A percentile compares a stretch with the other conserved stretches of the same genome.
phyloP scores from a whole-genome alignment of 2,888 invertebrate genomes.

The Tetragonisca angustula region DNA sequence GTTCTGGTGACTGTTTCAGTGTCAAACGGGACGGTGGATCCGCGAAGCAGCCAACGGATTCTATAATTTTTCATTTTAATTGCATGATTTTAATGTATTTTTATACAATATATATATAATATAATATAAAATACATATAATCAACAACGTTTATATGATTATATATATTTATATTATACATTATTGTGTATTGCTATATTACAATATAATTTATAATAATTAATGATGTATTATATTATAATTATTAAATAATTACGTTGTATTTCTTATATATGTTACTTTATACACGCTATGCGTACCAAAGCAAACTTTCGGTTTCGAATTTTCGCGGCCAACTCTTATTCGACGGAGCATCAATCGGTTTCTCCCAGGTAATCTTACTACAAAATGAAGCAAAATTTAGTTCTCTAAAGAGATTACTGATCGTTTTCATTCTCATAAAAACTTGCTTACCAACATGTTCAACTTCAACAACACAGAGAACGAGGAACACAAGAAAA shows the following conservation, averaged over 20 bases:
- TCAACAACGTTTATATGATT: no score
- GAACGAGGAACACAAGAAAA: background rate
- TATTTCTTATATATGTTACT: background rate
- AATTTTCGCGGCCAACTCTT: conserved; percentile 71
- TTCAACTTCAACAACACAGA: conserved; percentile 13
- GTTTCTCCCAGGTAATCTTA: conserved; percentile 38
- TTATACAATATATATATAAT: no score
- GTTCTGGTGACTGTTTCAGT: conserved; percentile 86
- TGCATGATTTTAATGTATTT: no score
- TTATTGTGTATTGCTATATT: no score
- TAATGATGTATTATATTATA: no score
- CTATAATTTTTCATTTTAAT: conserved; percentile 79
- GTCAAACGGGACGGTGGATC: conserved; percentile 85
- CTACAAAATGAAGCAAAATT: conserved; percentile 28
- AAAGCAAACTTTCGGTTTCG: conserved; percentile 78
- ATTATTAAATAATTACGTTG: no score
- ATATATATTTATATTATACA: no score
- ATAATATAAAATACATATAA: no score
- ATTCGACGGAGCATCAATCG: conserved; percentile 64
- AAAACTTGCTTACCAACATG: conserved; percentile 41
- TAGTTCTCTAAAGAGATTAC: background rate
- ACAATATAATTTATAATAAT: no score
- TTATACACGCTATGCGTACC: conserved; percentile 70
- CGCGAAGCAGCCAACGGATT: conserved; percentile 86
- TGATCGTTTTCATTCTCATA: no score